phyloP scores from a whole-genome alignment of 2,113 vertebrate species.

The Malurus elegans region DNA sequence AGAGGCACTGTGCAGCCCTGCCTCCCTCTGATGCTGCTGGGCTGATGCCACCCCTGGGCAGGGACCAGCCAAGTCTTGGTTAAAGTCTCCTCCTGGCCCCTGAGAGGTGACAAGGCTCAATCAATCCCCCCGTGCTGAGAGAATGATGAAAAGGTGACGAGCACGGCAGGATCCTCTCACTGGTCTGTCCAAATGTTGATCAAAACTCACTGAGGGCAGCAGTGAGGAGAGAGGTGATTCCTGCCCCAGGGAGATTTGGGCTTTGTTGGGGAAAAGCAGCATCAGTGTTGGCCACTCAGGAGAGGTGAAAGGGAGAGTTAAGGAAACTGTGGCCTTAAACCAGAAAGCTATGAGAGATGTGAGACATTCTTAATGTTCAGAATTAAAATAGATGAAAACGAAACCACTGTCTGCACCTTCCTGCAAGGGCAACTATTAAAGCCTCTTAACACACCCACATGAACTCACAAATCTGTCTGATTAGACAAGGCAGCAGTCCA shows the following conservation, averaged over 20 bases:
- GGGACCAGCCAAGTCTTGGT: neutral
- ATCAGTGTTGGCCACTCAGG: neutral
- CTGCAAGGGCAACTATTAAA: neutral
- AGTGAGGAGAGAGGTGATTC: neutral
- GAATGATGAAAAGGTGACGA: neutral
- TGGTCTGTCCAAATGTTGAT: neutral
- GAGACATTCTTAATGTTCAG: neutral
- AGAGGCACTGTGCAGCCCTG: neutral
- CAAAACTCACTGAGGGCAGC: neutral
- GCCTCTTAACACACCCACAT: neutral
- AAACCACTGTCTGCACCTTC: neutral
- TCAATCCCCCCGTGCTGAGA: neutral
- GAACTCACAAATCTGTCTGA: neutral
- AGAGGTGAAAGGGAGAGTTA: neutral
- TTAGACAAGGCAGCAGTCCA: neutral
- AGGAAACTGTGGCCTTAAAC: neutral
- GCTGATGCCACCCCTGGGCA: neutral
- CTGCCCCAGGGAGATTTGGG: neutral
- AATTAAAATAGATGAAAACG: neutral
- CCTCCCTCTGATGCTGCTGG: neutral
- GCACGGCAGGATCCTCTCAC: neutral
- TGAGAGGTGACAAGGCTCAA: neutral
- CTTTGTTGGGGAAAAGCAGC: neutral
- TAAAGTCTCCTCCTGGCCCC: neutral
- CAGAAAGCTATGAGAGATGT: neutral